phyloP scores from a whole-genome alignment of 2,797 vertebrate species.

The Semaprochilodus insignis region DNA sequence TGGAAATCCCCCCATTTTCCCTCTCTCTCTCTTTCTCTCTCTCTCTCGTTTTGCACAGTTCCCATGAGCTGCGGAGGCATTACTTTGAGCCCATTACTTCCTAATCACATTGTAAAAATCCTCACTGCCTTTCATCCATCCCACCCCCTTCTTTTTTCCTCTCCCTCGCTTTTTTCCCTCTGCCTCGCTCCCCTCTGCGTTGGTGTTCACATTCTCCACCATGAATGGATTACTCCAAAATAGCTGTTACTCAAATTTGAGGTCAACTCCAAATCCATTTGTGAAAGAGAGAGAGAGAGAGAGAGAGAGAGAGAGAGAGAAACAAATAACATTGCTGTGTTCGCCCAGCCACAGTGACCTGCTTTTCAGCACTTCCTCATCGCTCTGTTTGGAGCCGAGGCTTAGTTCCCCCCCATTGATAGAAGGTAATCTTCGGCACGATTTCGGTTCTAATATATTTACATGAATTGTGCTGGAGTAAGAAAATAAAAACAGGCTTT shows the following conservation, averaged over 20 bases:
- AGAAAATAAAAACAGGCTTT: constrained; percentile 38
- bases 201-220: constrained; percentile 73
- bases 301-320: constrained; percentile 9
- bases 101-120: constrained; percentile 81
- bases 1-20: constrained; percentile 54
- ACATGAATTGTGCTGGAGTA: constrained; percentile 63
- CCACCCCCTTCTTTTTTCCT: constrained; percentile 73
- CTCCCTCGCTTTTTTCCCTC: constrained; percentile 58
- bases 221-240: constrained; percentile 81
- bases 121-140: constrained; percentile 77
- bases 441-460: constrained; percentile 66
- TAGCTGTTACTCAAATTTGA: constrained; percentile 81
- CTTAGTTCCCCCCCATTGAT: constrained; percentile 69
- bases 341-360: constrained; percentile 67
- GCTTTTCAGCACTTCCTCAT: constrained; percentile 66
- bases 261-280: constrained; percentile 81
- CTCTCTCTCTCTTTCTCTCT: constrained; percentile 3
- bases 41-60: constrained; percentile 58
- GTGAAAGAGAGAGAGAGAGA: constrained; percentile 28
- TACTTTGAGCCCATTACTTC: constrained; percentile 76
- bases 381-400: constrained; percentile 60
- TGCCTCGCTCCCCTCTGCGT: constrained; percentile 66
- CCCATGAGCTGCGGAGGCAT: constrained; percentile 67
- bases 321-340: constrained; percentile 73
- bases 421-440: constrained; percentile 67